Evolutionary conservation across 2,797 vertebrate genomes (phyloP).

Genomic region (Buceros bicornis): DNA sequence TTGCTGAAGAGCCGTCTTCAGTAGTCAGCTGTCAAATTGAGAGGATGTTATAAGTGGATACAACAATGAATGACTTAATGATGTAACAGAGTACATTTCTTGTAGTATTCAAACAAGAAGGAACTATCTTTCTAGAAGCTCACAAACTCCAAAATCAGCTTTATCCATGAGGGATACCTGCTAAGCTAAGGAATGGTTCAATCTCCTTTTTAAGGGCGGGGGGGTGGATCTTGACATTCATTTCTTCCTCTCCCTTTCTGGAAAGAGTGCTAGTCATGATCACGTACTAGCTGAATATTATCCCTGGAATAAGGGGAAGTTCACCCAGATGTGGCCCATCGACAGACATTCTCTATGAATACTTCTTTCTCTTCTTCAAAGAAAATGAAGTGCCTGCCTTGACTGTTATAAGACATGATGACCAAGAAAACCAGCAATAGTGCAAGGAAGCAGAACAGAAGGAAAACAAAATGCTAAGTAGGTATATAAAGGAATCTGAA

Average conservation of each 20-base stretch:
- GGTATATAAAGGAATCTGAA: neutral
- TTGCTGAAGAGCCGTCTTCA: neutral
- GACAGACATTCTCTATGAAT: neutral
- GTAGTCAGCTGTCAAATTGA: neutral
- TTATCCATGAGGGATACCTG: neutral
- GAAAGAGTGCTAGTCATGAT: neutral
- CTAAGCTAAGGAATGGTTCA: neutral
- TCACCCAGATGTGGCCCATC: neutral
- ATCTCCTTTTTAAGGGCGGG: neutral
- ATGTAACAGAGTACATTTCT: neutral
- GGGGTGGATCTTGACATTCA: neutral
- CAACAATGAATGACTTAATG: neutral
- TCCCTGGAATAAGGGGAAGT: neutral
- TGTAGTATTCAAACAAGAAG: neutral
- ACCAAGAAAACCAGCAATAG: neutral
- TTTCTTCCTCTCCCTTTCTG: neutral
- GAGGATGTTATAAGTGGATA: neutral
- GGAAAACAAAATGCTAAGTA: neutral
- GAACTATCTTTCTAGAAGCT: neutral
- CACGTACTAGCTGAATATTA: neutral
- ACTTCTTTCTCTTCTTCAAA: neutral
- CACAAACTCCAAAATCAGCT: neutral
- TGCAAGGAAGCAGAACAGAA: neutral
- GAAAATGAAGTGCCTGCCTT: neutral
- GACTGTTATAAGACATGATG: neutral